Evolutionary conservation across 2,888 invertebrate genomes (phyloP), one percentile per base, ranked within the genome.

Genomic region (Polia nebulosa): DNA sequence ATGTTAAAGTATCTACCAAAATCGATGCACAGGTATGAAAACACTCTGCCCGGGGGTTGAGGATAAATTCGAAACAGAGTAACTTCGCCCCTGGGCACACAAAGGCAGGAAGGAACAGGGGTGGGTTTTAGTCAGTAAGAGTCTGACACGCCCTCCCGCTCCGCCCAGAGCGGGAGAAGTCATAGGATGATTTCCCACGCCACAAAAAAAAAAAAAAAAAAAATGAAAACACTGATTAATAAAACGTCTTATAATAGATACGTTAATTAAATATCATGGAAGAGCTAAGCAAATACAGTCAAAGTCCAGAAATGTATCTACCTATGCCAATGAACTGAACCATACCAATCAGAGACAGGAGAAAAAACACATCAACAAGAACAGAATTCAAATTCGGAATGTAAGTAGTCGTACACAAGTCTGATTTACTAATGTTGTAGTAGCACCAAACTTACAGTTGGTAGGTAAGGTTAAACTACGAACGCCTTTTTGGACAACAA

Each of bases 381-480:
- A n/a, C 32, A 41, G 3, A 74, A 67, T 73, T 63, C 47, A 72
- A 64, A 70, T 70, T 69, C 20, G 22, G 53, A 1, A 55, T 47
- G 59, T 47, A 55, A 44, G 59, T 47, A 52, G 39, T 67, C 58
- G 67, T 77, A 74, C 41, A 74, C 52, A 69, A 68, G 25, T 47
- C 39, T 67, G 60, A 73, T 61, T 68, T 80, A 76, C 70, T 68
- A 60, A n/a, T n/a, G n/a, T n/a, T 68, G 49, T 59, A 71, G 52
- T 49, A 64, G 47, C 27, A 70, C 41, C 52, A 63, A 63, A 55
- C 15, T 11, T 61, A 56, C 32, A n/a, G 52, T 15, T 4, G 15
- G 3, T 36, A 29, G 29, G 29, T 39, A 11, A 47, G 39, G 9
- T 51, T 72, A 68, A 63, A 78, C 51, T 47, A 47, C 51, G 22